phyloP scores from a whole-genome alignment of 1,140 invertebrate genomes.

The Macrocentrus cingulum region DNA sequence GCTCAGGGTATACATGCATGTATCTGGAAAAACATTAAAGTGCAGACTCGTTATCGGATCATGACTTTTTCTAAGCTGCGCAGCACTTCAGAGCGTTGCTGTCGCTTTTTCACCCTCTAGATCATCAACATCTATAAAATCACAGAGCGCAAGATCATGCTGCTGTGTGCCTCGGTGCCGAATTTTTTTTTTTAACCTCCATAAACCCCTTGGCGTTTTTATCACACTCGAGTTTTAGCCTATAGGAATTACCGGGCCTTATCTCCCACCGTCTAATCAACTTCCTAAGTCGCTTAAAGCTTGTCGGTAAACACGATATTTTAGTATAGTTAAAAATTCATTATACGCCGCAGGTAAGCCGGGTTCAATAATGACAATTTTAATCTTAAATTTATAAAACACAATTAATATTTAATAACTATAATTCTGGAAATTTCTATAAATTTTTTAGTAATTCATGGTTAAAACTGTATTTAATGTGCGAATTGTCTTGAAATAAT shows the following conservation, averaged over 20 bases:
- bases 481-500: no score
- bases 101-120: constrained; percentile 5
- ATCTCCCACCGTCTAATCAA: not conserved
- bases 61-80: constrained; percentile 33
- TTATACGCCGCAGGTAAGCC: no score
- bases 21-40: constrained; percentile 35
- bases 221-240: not conserved
- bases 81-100: constrained; percentile 35
- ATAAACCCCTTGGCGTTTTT: constrained; percentile 32
- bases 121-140: constrained; percentile 1
- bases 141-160: not conserved
- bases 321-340: no score
- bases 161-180: not conserved
- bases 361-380: no score
- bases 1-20: no score
- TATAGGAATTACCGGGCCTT: not conserved
- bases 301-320: no score
- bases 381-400: no score
- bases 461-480: no score
- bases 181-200: not conserved
- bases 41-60: constrained; percentile 38
- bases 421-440: no score
- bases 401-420: no score
- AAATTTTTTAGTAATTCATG: no score
- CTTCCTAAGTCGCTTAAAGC: not conserved